Percentiles rank a stretch among this genome's conserved stretches.
These are phyloP conservation scores for Aeoliscus strigatus DNA, from an alignment of 2,797 vertebrate genomes.

Conservation along the genomic window DNA sequence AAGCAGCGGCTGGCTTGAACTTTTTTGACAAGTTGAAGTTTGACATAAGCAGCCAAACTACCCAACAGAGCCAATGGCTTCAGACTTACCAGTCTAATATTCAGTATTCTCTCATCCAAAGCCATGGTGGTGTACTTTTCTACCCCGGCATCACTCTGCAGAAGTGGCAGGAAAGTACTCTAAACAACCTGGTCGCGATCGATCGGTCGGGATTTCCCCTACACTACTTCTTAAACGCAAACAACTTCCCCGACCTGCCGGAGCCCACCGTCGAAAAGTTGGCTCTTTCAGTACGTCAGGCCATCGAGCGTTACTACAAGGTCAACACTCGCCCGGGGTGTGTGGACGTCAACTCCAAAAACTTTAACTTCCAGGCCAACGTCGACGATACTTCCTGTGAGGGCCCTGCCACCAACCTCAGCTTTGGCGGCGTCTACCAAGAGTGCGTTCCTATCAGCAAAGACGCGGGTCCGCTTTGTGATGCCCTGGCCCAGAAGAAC, in stretches of 20 bases:
- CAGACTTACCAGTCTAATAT: slow-evolving; percentile 78
- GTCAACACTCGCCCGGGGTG: slow-evolving; percentile 85
- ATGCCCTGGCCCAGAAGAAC: slow-evolving; percentile 77
- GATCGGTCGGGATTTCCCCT: slow-evolving; percentile 83
- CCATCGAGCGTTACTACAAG: slow-evolving; percentile 77
- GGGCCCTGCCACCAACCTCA: slow-evolving; percentile 79
- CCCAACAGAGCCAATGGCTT: slow-evolving; percentile 40
- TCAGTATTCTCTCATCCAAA: slow-evolving; percentile 78
- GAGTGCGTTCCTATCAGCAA: slow-evolving; percentile 54
- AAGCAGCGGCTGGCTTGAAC: slow-evolving; percentile 63
- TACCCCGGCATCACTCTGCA: slow-evolving; percentile 88
- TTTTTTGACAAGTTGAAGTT: slow-evolving; percentile 76
- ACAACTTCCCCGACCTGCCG: slow-evolving; percentile 78
- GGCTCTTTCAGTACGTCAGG: slow-evolving; percentile 64
- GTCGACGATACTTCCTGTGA: slow-evolving; percentile 79
- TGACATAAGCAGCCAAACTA: slow-evolving; percentile 40
- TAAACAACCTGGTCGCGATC: slow-evolving; percentile 84
- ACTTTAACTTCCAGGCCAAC: slow-evolving; percentile 91
- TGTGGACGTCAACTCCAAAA: slow-evolving; percentile 70
- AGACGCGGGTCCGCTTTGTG: slow-evolving; percentile 68
- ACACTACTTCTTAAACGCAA: slow-evolving; percentile 74
- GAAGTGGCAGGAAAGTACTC: slow-evolving; percentile 83
- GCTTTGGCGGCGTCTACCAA: slow-evolving; percentile 86
- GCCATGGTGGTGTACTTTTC: slow-evolving; percentile 78
- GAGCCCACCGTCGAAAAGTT: slow-evolving; percentile 75